Conservation (phyloP, 1,140 invertebrate species). For the Spodoptera frugiperda region DNA sequence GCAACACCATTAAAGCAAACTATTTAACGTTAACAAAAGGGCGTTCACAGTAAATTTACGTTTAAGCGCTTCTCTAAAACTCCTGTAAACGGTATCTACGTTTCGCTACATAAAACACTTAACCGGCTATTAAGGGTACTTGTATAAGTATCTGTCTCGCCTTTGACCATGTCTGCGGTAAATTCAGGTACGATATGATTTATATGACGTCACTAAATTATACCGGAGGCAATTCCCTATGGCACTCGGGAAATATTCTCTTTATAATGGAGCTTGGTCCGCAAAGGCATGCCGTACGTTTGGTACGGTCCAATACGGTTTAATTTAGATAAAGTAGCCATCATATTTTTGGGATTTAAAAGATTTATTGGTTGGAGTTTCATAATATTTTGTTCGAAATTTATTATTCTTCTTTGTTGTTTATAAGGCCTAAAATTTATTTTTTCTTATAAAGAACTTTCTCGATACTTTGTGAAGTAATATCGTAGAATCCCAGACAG, state of each 20-base stretch:
- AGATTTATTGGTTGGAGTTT: constrained; percentile 18
- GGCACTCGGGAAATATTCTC: constrained; percentile 40
- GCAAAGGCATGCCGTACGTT: constrained; percentile 23
- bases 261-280: constrained; percentile 36
- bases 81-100: background rate
- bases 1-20: constrained; percentile 1
- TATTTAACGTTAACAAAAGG: constrained; percentile 9
- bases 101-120: constrained; percentile 42
- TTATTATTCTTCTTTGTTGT: background rate
- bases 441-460: background rate
- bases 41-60: background rate
- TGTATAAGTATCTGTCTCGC: constrained; percentile 34
- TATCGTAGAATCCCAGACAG: background rate
- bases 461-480: background rate
- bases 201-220: constrained; percentile 47
- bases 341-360: background rate
- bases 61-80: constrained; percentile 1
- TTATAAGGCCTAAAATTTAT: no score
- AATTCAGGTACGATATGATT: constrained; percentile 46
- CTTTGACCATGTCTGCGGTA: constrained; percentile 43
- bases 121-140: constrained; percentile 27
- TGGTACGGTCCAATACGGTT: constrained; percentile 28
- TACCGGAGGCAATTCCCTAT: constrained; percentile 34
- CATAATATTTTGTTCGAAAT: background rate
- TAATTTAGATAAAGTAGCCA: constrained; percentile 32